These are phyloP conservation scores for Lottia gigantea DNA, from an alignment of 2,888 invertebrate species.

Conservation along the genomic window DNA sequence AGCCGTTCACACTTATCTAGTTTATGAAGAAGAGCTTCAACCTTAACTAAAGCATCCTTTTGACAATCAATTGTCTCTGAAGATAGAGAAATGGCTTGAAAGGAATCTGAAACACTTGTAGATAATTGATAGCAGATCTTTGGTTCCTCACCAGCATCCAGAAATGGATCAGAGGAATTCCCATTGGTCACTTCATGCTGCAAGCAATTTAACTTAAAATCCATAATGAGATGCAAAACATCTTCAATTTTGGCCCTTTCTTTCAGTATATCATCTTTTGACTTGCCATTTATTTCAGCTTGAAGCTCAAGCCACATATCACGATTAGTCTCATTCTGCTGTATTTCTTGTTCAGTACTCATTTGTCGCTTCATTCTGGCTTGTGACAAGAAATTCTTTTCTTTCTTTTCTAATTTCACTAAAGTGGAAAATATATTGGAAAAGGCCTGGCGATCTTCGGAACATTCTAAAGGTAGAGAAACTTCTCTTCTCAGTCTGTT, in stretches of 20 bases:
- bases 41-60: slow-evolving; percentile 80
- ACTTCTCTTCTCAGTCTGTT: slow-evolving; percentile 27
- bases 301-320: slow-evolving; percentile 93
- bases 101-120: slow-evolving; percentile 36
- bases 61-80: slow-evolving; percentile 74
- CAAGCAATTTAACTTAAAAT: slow-evolving; percentile 74
- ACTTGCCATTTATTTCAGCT: slow-evolving; percentile 75
- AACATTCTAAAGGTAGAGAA: slow-evolving; percentile 40
- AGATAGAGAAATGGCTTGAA: slow-evolving; percentile 46
- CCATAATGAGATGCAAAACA: slow-evolving; percentile 80
- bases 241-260: slow-evolving; percentile 79
- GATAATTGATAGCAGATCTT: slow-evolving; percentile 7
- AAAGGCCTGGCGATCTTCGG: slow-evolving; percentile 56
- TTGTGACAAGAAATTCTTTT: slow-evolving; percentile 41
- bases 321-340: slow-evolving; percentile 85
- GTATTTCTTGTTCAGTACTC: slow-evolving; percentile 86
- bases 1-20: slow-evolving; percentile 82
- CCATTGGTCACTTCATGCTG: not conserved
- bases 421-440: slow-evolving; percentile 78
- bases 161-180: not conserved
- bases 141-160: not conserved
- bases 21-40: slow-evolving; percentile 78
- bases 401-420: slow-evolving; percentile 75
- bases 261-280: slow-evolving; percentile 78
- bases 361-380: slow-evolving; percentile 56